Evolutionary conservation across 2,888 invertebrate genomes (phyloP), one percentile per base, ranked within the genome.

Genomic region (Sarcophaga subvicina): DNA sequence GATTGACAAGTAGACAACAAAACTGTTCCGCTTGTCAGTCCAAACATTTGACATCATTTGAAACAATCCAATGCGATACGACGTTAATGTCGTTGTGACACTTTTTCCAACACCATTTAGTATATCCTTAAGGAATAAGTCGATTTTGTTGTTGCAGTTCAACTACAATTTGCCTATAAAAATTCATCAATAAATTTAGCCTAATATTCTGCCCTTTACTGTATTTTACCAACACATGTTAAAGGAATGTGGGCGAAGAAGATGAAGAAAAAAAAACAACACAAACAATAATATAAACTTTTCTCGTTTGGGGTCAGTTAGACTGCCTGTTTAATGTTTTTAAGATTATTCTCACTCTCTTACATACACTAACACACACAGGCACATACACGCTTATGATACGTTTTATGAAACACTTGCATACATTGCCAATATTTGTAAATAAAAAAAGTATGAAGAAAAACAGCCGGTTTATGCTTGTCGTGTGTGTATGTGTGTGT

Each of bases 281-380:
- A 45, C 11, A n/a, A 25, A 64, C 3, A 63, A 59, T 37, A 47
- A 82, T 25, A 17, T n/a, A 60, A 54, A 66, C 60, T 66, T 84
- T 84, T 75, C 84, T 87, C 87, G 87, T 87, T 76, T 75, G 75
- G 87, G 84, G 81, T 78, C 75, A 79, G 83, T 79, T 70, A 59
- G 66, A 75, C 75, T 67, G 81, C 87, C 78, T 87, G 87, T 87
- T 87, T 87, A 87, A 87, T 87, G 87, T 87, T 87, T 84, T 87
- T 82, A 78, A 84, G 87, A 83, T 85, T 85, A 88, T 85, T 78
- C 77, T 75, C 17, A 14, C 14, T 14, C 4, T 54, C 54, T 63
- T 62, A 60, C 49, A 77, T 70, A 76, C 62, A 81, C 27, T 49
- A 5, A 81, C 59, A 54, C 47, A 84, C 54, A 80, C 45, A 67